phyloP scores from a whole-genome alignment of 2,888 invertebrate genomes.

The Belgica antarctica region DNA sequence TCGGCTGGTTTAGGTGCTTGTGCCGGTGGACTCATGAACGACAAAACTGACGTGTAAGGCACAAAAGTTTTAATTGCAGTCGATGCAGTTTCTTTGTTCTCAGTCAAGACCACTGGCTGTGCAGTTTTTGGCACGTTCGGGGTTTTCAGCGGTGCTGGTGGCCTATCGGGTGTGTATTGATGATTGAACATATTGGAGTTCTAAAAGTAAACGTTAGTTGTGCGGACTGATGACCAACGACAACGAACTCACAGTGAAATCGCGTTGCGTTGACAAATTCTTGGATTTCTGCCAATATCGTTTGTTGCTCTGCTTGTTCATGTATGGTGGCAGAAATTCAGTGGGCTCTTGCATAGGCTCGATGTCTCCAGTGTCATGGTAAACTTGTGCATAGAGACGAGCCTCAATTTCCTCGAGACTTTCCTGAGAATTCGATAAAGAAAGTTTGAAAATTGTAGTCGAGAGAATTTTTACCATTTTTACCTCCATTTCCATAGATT shows the following conservation, averaged over 20 bases:
- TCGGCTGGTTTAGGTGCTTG: background rate
- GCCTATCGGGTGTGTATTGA: no score
- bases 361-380: slow-evolving; percentile 48
- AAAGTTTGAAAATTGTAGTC: background rate
- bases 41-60: slow-evolving; percentile 7
- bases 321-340: background rate
- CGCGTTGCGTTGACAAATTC: background rate
- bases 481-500: slow-evolving; percentile 18
- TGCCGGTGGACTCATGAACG: background rate
- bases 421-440: slow-evolving; percentile 48
- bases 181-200: background rate
- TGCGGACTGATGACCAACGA: background rate
- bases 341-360: background rate
- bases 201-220: background rate
- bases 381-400: slow-evolving; percentile 52
- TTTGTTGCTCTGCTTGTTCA: slow-evolving; percentile 10
- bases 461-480: background rate
- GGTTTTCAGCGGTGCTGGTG: no score
- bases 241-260: background rate
- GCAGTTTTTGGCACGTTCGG: background rate
- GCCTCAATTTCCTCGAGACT: slow-evolving; percentile 52
- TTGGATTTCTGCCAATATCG: slow-evolving; percentile 23
- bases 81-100: background rate
- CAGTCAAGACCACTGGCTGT: background rate
- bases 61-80: slow-evolving; percentile 4